A percentile compares a stretch with the other conserved stretches of the same genome.
phyloP scores from a whole-genome alignment of 2,888 invertebrate genomes.

The Sinodicranocentrus sp. region DNA sequence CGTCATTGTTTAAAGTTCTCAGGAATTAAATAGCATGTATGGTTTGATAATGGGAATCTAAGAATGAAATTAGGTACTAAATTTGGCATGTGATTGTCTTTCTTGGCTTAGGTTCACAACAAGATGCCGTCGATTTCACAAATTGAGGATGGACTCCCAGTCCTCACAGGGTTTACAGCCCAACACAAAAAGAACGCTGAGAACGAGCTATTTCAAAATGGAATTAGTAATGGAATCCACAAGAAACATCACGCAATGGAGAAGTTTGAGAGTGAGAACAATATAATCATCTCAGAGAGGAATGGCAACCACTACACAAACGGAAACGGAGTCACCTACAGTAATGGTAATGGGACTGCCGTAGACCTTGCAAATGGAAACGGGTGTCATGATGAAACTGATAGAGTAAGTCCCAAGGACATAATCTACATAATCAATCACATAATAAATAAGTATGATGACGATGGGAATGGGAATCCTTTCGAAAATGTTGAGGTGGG shows the following conservation, averaged over 20 bases:
- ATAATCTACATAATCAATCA: no score
- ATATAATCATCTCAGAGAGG: slow-evolving; percentile 66
- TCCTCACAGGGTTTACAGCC: slow-evolving; percentile 71
- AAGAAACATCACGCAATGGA: slow-evolving; percentile 69
- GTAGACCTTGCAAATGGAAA: slow-evolving; percentile 62
- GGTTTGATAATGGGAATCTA: no score
- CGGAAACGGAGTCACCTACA: slow-evolving; percentile 64
- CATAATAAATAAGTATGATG: background rate
- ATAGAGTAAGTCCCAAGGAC: slow-evolving; percentile 63
- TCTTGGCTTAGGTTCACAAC: slow-evolving; percentile 56
- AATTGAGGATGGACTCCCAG: slow-evolving; percentile 74
- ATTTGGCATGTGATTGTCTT: no score
- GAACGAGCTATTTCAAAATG: slow-evolving; percentile 74
- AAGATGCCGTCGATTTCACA: slow-evolving; percentile 75
- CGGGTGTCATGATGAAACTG: slow-evolving; percentile 64
- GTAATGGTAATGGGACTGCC: slow-evolving; percentile 66
- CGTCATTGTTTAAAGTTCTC: no score
- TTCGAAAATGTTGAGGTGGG: no score
- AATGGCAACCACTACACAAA: slow-evolving; percentile 72
- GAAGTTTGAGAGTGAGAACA: slow-evolving; percentile 67
- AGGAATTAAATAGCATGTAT: no score
- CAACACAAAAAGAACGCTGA: slow-evolving; percentile 72
- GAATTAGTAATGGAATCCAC: slow-evolving; percentile 68
- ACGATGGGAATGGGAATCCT: no score
- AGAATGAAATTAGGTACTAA: no score